phyloP scores from a whole-genome alignment of 2,113 vertebrate species.

The Cranoglanis bouderius region DNA sequence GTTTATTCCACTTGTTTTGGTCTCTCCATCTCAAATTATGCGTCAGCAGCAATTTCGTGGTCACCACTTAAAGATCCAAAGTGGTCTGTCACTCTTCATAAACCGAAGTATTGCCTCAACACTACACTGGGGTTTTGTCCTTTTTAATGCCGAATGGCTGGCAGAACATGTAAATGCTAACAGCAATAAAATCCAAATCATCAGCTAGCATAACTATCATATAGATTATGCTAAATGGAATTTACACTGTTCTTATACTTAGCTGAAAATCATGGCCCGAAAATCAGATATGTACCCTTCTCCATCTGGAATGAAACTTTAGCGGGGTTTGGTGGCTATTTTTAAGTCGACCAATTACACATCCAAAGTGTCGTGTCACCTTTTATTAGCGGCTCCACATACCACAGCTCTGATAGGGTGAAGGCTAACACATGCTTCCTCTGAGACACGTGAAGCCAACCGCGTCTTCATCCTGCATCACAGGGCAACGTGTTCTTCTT shows the following conservation, averaged over 20 bases:
- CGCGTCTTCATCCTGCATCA: not conserved
- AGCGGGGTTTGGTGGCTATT: not conserved
- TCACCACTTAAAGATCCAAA: constrained; percentile 15
- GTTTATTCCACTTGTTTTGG: not conserved
- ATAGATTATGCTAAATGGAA: not conserved
- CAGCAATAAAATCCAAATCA: not conserved
- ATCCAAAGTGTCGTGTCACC: not conserved
- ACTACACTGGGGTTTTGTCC: not conserved
- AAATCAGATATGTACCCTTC: not conserved
- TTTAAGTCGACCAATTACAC: not conserved
- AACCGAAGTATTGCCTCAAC: not conserved
- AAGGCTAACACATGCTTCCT: not conserved
- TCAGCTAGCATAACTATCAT: not conserved
- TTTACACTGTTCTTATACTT: not conserved
- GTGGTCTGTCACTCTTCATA: constrained; percentile 23
- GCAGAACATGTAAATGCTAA: not conserved
- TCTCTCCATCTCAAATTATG: not conserved
- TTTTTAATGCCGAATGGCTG: not conserved
- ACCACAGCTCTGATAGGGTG: not conserved
- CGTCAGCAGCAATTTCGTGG: constrained; percentile 6
- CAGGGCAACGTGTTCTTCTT: no score
- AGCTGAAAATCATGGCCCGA: not conserved
- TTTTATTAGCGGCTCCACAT: not conserved
- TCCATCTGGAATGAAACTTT: not conserved
- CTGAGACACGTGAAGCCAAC: not conserved